Conservation (phyloP, 2,113 vertebrate genomes). For the Limnothrissa miodon region DNA sequence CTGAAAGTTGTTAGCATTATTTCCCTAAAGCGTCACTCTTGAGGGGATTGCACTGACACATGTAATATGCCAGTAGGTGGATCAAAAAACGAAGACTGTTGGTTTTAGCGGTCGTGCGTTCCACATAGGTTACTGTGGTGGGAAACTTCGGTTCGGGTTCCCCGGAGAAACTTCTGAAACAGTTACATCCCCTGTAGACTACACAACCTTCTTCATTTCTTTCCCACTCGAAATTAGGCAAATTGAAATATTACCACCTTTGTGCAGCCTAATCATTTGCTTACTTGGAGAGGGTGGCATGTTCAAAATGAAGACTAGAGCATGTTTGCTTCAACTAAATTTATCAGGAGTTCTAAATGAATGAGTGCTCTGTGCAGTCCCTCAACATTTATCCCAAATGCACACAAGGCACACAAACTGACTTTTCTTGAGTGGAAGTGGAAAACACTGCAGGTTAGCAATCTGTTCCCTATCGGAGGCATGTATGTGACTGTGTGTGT, state of each 20-base stretch:
- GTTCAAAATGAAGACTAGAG: conserved; percentile 18
- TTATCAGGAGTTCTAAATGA: conserved; percentile 28
- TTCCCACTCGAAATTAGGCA: conserved; percentile 2
- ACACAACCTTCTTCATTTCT: not conserved
- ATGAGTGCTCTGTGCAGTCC: conserved; percentile 35
- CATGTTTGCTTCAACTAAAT: conserved; percentile 21
- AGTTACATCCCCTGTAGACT: conserved; percentile 13
- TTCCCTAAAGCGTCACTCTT: conserved; percentile 30
- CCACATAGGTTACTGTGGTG: conserved; percentile 19
- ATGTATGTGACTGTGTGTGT: too few relatives aligned
- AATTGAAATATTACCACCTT: conserved; percentile 30
- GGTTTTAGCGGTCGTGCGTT: not conserved
- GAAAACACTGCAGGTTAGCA: conserved; percentile 13
- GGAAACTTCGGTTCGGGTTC: not conserved
- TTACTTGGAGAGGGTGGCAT: conserved; percentile 27
- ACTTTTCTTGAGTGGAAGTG: conserved; percentile 11
- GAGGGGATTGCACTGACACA: conserved; percentile 23
- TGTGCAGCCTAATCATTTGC: conserved; percentile 16
- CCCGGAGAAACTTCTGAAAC: not conserved
- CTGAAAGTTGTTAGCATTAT: conserved; percentile 32
- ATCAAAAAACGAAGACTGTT: conserved; percentile 30
- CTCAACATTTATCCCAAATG: conserved; percentile 24
- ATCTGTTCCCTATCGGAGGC: conserved; percentile 33
- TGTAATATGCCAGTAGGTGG: not conserved
- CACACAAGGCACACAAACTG: conserved; percentile 34